Evolutionary conservation across 1,140 invertebrate species (phyloP), one percentile per base, ranked within the genome.

Genomic region (Drosophila kurseongensis): DNA sequence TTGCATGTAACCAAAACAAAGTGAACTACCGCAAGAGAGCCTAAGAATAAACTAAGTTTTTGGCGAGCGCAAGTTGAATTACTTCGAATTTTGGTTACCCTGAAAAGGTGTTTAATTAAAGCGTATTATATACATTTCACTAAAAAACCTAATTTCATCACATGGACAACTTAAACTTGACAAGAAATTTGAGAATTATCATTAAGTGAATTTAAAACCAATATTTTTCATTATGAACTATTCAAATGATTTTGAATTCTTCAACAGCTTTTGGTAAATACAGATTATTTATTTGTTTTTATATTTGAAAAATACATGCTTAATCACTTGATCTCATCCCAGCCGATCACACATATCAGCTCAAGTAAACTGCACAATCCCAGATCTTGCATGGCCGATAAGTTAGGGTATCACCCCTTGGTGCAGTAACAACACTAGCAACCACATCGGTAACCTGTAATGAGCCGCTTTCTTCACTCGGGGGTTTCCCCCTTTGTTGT

Each of bases 401-500:
- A 16, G 18, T 36, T 36, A 75, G 72, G 47, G 71, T 75, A 75
- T 66, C 36, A 36, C 9, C 42, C 29, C 38, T 14, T 29, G 41
- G 9, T 38, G 68, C 36, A 74, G 65, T 56, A 85, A 67, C 61
- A 66, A 36, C 47, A 55, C 67, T 74, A 71, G 75, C 61, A 84
- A 80, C 45, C 47, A 69, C 42, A 69, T 32, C 67, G 27, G 32
- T 41, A 75, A 88, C 82, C 80, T 83, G 83, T 86, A 88, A 88
- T 86, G 82, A 86, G 82, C 75, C 83, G 83, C 82, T 86, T 86
- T 86, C 82, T 86, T 88, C 82, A 88, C 75, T 81, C 69, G 54
- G 65, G 65, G 65, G 66, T 48, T 71, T 18, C 50, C 52, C 51
- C 51, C 44, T 58, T 56, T 35, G 41, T 68, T 56, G 40, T 27